These are phyloP conservation scores for western clawed frog (Xenopus tropicalis) DNA, from an alignment of 2,113 vertebrate genomes.

Conservation along the genomic window DNA sequence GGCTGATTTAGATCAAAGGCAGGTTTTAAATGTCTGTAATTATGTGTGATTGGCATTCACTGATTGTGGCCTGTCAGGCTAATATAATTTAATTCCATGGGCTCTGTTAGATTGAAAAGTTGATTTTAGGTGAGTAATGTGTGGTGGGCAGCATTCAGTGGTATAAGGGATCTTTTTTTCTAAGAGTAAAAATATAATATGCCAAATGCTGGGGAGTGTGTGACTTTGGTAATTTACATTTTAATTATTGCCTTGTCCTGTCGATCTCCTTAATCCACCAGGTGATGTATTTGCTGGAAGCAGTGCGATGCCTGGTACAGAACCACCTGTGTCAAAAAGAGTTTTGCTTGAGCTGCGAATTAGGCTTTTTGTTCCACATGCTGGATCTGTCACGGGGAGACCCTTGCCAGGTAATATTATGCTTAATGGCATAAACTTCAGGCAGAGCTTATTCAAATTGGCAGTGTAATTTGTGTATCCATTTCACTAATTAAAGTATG, in stretches of 20 bases:
- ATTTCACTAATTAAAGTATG: too few relatives aligned
- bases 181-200: neutral
- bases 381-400: slow-evolving; percentile 92
- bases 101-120: neutral
- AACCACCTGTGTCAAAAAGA: slow-evolving; percentile 98
- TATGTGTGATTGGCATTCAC: neutral
- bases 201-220: neutral
- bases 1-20: neutral
- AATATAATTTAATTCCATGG: neutral
- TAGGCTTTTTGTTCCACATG: slow-evolving; percentile 97
- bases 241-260: neutral
- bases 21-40: slow-evolving; percentile 1
- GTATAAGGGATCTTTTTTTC: neutral
- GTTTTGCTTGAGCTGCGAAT: slow-evolving; percentile 94
- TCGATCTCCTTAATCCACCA: slow-evolving; percentile 39
- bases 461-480: too few relatives aligned
- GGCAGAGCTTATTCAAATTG: too few relatives aligned
- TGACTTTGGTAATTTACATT: neutral
- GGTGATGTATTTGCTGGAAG: slow-evolving; percentile 95
- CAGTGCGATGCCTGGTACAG: slow-evolving; percentile 92
- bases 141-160: neutral
- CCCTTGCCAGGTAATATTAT: slow-evolving; percentile 82
- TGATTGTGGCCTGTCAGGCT: neutral
- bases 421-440: neutral
- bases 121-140: neutral